A percentile compares a stretch with the other conserved stretches of the same genome.
phyloP scores from a whole-genome alignment of 1,140 invertebrate genomes.

The Callitettix versicolor region DNA sequence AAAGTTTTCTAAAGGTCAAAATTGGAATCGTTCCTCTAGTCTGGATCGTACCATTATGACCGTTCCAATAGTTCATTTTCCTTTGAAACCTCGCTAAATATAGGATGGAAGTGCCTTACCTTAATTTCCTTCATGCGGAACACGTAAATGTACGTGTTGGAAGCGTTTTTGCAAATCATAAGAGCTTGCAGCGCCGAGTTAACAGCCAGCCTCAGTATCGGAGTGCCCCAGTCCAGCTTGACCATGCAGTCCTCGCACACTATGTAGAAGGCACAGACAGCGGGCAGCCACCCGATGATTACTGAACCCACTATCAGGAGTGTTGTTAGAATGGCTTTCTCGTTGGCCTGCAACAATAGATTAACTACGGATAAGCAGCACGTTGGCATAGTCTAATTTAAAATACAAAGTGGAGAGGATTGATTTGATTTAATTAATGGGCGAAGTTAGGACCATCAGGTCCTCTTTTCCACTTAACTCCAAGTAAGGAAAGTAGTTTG shows the following conservation, averaged over 20 bases:
- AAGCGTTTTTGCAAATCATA: slow-evolving; percentile 47
- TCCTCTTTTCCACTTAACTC: too few species aligned
- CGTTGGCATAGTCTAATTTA: too few species aligned
- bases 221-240: slow-evolving; percentile 15
- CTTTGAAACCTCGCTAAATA: too few species aligned
- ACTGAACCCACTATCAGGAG: slow-evolving; percentile 53
- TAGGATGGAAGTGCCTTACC: slow-evolving; percentile 27
- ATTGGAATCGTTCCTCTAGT: too few species aligned
- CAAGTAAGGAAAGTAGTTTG: too few species aligned
- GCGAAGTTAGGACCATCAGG: too few species aligned
- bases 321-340: slow-evolving; percentile 52
- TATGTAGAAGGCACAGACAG: slow-evolving; percentile 39
- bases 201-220: slow-evolving; percentile 26
- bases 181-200: slow-evolving; percentile 34
- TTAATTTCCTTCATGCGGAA: slow-evolving; percentile 50
- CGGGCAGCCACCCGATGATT: slow-evolving; percentile 50
- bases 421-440: too few species aligned
- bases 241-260: slow-evolving; percentile 38
- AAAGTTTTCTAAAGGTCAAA: too few species aligned
- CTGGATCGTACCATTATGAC: too few species aligned
- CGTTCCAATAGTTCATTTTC: too few species aligned
- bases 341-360: slow-evolving; percentile 40
- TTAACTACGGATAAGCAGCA: too few species aligned
- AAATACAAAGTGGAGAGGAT: too few species aligned
- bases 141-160: slow-evolving; percentile 57